Evolutionary conservation across 2,888 invertebrate genomes (phyloP), one percentile per base, ranked within the genome.

Genomic region (Idaea dimidiata): DNA sequence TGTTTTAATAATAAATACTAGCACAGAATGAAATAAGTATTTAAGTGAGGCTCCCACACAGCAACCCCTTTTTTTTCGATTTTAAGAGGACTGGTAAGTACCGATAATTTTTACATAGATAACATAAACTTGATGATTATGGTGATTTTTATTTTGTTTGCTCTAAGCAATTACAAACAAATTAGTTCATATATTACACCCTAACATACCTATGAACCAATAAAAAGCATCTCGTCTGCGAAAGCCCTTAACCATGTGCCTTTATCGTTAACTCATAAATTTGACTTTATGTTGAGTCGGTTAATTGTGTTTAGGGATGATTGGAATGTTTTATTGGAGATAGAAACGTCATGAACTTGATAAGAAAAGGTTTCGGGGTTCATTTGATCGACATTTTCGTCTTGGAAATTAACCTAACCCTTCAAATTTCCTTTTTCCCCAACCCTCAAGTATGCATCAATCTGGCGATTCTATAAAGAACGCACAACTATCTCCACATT

Each of bases 201-300:
- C n/a, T n/a, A n/a, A n/a, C n/a, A n/a, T n/a, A 32, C 6, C 32
- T 32, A 14, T 43, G 10, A 14, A 14, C 14, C 43, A 10, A 43
- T 43, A 10, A 1, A 43, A 43, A 14, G 8, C 14, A 14, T 14
- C 1, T 5, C 14, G 43, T 43, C 43, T 43, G 14, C 14, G 43
- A 43, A 14, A 43, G 43, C 43, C 43, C 43, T 8, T 43, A 43
- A 43, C 43, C 43, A 43, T 43, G 43, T 43, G 43, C 43, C 43
- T 43, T 43, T 43, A 43, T 43, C 43, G 43, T 43, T 43, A 43
- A 43, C 43, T 43, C 43, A 43, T 43, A 43, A 43, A 43, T 43
- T 43, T 43, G 43, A 43, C 14, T 43, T 43, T 43, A 43, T 43
- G 43, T 43, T 43, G 43, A 43, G 43, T 10, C 10, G 43, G 43